phyloP scores from a whole-genome alignment of 2,888 invertebrate genomes.

The Metopia argyrocephala region DNA sequence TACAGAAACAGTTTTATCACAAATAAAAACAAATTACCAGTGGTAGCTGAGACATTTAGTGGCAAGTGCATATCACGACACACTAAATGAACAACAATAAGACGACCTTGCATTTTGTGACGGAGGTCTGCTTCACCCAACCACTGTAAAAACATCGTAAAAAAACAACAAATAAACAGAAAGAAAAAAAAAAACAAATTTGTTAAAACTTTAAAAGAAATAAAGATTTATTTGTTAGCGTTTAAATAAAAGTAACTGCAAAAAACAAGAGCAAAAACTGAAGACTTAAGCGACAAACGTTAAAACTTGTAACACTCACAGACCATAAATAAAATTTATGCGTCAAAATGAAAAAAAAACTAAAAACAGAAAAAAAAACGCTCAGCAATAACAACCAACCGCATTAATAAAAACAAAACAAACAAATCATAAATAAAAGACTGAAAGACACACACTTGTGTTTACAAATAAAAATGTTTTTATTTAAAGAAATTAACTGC shows the following conservation, averaged over 20 bases:
- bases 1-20: background rate
- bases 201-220: background rate
- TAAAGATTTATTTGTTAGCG: too few species aligned
- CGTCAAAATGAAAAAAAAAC: background rate
- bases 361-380: too few species aligned
- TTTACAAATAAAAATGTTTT: constrained; percentile 30
- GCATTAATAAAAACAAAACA: constrained; percentile 6
- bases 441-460: constrained; percentile 23
- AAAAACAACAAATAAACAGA: constrained; percentile 7
- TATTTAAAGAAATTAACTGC: constrained; percentile 25
- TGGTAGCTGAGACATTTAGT: constrained; percentile 76
- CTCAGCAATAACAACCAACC: background rate
- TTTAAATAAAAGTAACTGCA: too few species aligned
- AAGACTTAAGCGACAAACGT: constrained; percentile 33
- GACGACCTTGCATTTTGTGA: constrained; percentile 87
- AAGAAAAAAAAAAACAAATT: background rate
- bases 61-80: constrained; percentile 85
- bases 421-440: constrained; percentile 10
- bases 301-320: constrained; percentile 2
- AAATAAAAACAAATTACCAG: constrained; percentile 37
- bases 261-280: background rate
- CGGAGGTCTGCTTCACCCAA: constrained; percentile 88
- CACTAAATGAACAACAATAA: constrained; percentile 88
- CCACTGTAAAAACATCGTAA: constrained; percentile 83
- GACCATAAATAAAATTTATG: background rate